Evolutionary conservation across 2,888 invertebrate species (phyloP).

Genomic region (Prosapia bicincta): DNA sequence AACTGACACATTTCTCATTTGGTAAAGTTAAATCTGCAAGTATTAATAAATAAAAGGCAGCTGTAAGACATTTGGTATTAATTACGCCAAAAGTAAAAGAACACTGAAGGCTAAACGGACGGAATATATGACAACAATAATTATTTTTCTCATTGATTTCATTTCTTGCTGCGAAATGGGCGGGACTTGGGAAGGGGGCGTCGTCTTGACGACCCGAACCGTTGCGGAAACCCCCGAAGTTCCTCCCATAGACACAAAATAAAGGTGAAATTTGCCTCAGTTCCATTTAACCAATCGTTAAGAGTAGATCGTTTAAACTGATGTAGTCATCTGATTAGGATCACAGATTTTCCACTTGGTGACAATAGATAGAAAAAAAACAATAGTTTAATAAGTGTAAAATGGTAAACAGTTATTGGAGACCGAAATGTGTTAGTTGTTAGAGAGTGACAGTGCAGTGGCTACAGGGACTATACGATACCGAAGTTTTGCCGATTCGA

Average conservation of each 20-base stretch:
- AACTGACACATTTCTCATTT: no score
- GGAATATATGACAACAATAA: not conserved
- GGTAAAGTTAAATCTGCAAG: no score
- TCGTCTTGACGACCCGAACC: conserved; percentile 10
- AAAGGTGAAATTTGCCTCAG: conserved; percentile 12
- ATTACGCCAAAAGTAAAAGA: not conserved
- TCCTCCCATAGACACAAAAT: conserved; percentile 2
- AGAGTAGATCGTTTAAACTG: conserved; percentile 18
- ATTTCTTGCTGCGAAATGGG: conserved; percentile 23
- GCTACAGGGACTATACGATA: not conserved
- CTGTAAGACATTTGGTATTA: not conserved
- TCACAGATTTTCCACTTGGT: not conserved
- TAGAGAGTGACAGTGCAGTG: not conserved
- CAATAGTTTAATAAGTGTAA: not conserved
- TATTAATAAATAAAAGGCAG: no score
- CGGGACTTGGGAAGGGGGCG: conserved; percentile 5
- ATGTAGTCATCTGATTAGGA: not conserved
- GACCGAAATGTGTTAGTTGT: not conserved
- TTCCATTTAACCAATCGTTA: conserved; percentile 21
- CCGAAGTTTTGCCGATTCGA: not conserved
- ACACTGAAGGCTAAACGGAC: not conserved
- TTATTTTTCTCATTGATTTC: conserved; percentile 23
- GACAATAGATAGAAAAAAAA: not conserved
- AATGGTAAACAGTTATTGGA: not conserved
- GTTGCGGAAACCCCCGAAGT: conserved; percentile 20